Conservation (phyloP, 64 coral and sea anemone genomes). For the Porites lutea region DNA sequence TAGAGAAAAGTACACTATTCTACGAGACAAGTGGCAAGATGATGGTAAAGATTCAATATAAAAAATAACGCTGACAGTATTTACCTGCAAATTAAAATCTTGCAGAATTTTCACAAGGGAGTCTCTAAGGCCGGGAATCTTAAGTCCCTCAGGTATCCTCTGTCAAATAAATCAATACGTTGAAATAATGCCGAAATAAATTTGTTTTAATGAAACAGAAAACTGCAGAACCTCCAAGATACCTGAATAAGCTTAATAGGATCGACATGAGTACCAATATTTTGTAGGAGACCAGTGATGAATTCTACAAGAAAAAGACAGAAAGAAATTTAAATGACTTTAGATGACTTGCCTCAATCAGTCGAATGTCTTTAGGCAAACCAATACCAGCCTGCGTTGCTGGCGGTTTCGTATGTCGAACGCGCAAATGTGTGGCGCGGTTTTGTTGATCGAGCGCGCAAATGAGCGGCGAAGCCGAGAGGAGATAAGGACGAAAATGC, state of each 20-base stretch:
- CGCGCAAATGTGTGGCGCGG: background rate
- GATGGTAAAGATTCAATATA: no score
- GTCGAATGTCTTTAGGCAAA: no score
- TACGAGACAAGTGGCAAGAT: no score
- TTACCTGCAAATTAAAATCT: slow-evolving; percentile 97
- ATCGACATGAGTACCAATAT: slow-evolving; percentile 98
- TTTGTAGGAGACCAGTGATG: slow-evolving; percentile 96
- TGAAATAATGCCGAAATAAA: background rate
- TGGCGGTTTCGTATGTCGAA: no score
- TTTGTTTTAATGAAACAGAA: background rate
- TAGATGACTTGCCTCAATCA: no score
- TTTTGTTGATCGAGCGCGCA: no score
- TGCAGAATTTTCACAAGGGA: slow-evolving; percentile 98
- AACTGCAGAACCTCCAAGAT: background rate
- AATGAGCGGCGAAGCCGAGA: no score
- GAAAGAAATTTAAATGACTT: background rate
- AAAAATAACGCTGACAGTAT: background rate
- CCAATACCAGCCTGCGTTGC: no score
- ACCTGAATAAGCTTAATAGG: slow-evolving; percentile 98
- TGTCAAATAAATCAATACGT: slow-evolving; percentile 12
- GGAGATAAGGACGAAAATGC: no score
- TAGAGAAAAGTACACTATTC: no score
- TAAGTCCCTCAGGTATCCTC: slow-evolving; percentile 91
- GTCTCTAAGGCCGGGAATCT: slow-evolving; percentile 94
- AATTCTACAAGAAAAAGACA: slow-evolving; percentile 67